Percentiles rank a stretch among this genome's conserved stretches.
Conservation (phyloP, 2,797 vertebrate species). For the Pempheris klunzingeri region DNA sequence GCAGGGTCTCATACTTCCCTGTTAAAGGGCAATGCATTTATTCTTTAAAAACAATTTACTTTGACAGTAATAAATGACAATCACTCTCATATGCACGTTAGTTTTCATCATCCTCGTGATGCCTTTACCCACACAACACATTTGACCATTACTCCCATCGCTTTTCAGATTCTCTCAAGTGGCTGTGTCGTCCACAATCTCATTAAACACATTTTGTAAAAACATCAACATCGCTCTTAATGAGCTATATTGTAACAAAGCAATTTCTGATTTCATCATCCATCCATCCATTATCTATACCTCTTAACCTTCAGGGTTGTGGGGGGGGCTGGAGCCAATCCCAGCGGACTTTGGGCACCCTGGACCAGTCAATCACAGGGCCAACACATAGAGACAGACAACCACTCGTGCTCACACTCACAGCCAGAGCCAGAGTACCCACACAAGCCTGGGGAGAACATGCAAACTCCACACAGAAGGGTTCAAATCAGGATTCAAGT, state of each 20-base stretch:
- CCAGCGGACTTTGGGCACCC: no score
- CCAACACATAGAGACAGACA: no score
- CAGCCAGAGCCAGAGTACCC: no score
- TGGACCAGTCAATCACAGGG: no score
- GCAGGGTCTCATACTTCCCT: conserved; percentile 54
- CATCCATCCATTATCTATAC: no score
- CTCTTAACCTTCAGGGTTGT: no score
- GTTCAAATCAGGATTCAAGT: no score
- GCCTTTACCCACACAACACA: conserved; percentile 22
- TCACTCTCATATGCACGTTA: conserved; percentile 2
- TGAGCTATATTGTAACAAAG: conserved; percentile 8
- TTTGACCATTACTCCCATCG: not conserved
- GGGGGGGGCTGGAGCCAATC: no score
- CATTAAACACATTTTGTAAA: conserved; percentile 13
- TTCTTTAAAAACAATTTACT: conserved; percentile 28
- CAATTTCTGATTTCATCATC: no score
- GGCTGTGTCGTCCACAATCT: conserved; percentile 21
- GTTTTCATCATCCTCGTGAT: conserved; percentile 34
- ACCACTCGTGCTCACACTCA: no score
- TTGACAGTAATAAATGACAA: conserved; percentile 38
- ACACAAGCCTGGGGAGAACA: no score
- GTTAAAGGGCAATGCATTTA: conserved; percentile 35
- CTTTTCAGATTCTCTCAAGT: conserved; percentile 4
- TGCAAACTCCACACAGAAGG: no score
- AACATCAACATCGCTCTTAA: conserved; percentile 6